Evolutionary conservation across 2,888 invertebrate genomes (phyloP), one percentile per base, ranked within the genome.

Genomic region (Phanerotoma sp.): DNA sequence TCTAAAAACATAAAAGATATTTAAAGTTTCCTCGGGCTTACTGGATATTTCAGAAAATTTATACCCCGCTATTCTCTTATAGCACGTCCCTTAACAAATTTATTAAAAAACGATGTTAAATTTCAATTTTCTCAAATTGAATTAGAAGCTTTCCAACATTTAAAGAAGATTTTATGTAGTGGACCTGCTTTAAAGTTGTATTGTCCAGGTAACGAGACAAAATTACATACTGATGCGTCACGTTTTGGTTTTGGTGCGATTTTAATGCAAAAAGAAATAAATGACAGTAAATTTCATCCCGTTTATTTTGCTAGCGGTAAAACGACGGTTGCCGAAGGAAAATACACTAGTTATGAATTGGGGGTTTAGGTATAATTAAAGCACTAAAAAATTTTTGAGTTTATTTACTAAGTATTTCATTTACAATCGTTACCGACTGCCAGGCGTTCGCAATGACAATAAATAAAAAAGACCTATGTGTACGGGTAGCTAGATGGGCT

Each of bases 241-340:
- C n/a, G n/a, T 5, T n/a, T 62, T n/a, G 65, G 61, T 6, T 60
- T 51, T 16, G 60, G 63, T 20, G 61, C 61, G 4, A 62, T 63
- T 16, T 41, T 65, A 3, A 16, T 66, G 30, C 62, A 64, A 28
- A 52, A 52, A 7, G 56, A 60, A 44, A 42, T 35, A 2, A 51
- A 57, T 3, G 61, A 61, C 21, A 37, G 42, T 9, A 21, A 40
- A 25, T 60, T 67, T 5, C 62, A 66, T 33, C 66, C 66, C 1
- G 44, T 68, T n/a, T 63, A 64, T 49, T 69, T 57, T 47, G 58
- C 62, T 1, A 66, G 64, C 42, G 61, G 65, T 7, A 67, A 64
- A 18, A 61, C 62, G 18, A 62, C 58, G 4, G 28, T 55, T 3
- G 49, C 61, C 1, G 66, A 67, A 52, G 44, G 52, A 32, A 63